A percentile compares a stretch with the other conserved stretches of the same genome.
These are phyloP conservation scores for Brachystomella parvula DNA, from an alignment of 1,140 invertebrate genomes.

Conservation along the genomic window DNA sequence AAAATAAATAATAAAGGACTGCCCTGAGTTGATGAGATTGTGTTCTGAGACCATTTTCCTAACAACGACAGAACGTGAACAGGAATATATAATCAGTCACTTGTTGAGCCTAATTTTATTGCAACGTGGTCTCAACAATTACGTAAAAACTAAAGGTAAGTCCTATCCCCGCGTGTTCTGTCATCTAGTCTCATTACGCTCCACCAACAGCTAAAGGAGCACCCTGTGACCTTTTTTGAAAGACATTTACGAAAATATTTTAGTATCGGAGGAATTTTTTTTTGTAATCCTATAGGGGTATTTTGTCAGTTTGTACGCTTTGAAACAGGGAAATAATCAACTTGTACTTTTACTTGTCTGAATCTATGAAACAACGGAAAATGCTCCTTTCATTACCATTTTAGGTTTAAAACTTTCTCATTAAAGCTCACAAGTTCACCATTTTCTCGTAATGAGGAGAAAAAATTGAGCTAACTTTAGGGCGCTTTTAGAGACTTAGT, in stretches of 20 bases:
- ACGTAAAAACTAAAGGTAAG: not conserved
- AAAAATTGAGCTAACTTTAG: too few relatives aligned
- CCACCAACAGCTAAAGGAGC: not conserved
- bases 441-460: too few relatives aligned
- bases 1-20: too few relatives aligned
- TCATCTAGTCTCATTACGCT: not conserved
- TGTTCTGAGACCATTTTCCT: too few relatives aligned
- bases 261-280: too few relatives aligned
- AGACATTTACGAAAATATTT: not conserved
- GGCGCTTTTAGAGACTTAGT: too few relatives aligned
- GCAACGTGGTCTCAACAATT: not conserved
- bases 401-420: not conserved
- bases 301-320: not conserved
- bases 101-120: not conserved
- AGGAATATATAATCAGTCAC: too few relatives aligned
- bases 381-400: not conserved
- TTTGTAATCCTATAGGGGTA: not conserved
- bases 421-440: too few relatives aligned
- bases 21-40: too few relatives aligned
- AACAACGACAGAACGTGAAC: too few relatives aligned
- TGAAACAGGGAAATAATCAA: not conserved
- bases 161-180: not conserved
- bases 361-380: not conserved
- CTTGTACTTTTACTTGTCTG: not conserved
- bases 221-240: not conserved